A percentile compares a stretch with the other conserved stretches of the same genome.
These are phyloP conservation scores for Crotalus helleri DNA, from an alignment of 2,113 vertebrate species.

Conservation along the genomic window DNA sequence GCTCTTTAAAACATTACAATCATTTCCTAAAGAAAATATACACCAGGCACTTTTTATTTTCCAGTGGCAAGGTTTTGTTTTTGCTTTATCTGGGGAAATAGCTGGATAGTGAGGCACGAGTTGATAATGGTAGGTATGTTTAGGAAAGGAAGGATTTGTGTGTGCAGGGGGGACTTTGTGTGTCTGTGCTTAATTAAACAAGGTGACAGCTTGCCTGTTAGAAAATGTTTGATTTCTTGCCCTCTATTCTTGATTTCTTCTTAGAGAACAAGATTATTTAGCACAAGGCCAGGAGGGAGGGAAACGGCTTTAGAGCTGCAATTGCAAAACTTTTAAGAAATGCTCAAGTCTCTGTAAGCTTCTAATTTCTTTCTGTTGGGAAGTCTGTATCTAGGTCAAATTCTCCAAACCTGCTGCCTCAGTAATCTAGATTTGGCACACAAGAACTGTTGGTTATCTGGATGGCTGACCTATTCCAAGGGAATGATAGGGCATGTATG, in stretches of 20 bases:
- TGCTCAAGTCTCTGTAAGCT: conserved; percentile 30
- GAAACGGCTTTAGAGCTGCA: background rate
- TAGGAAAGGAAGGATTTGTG: conserved; percentile 42
- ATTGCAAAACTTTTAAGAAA: conserved; percentile 47
- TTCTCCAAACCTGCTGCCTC: conserved; percentile 51
- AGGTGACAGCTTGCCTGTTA: conserved; percentile 1
- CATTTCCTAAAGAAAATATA: conserved; percentile 74
- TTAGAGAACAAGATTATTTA: conserved; percentile 18
- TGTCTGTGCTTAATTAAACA: conserved; percentile 20
- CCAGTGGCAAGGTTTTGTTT: conserved; percentile 53
- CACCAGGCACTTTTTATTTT: conserved; percentile 62
- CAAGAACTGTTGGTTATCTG: background rate
- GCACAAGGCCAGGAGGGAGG: background rate
- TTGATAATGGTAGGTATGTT: conserved; percentile 38
- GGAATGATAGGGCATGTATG: background rate
- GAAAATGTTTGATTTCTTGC: conserved; percentile 30
- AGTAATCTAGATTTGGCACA: background rate
- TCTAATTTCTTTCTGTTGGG: conserved; percentile 43
- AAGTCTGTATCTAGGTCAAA: conserved; percentile 60
- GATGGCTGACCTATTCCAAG: background rate
- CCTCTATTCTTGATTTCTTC: background rate
- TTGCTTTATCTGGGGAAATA: conserved; percentile 15
- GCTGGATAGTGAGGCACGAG: conserved; percentile 38
- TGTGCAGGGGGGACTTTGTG: background rate
- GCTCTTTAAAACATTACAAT: conserved; percentile 66